Conservation (phyloP, 2,797 vertebrate species). For the Scleropages formosus region DNA sequence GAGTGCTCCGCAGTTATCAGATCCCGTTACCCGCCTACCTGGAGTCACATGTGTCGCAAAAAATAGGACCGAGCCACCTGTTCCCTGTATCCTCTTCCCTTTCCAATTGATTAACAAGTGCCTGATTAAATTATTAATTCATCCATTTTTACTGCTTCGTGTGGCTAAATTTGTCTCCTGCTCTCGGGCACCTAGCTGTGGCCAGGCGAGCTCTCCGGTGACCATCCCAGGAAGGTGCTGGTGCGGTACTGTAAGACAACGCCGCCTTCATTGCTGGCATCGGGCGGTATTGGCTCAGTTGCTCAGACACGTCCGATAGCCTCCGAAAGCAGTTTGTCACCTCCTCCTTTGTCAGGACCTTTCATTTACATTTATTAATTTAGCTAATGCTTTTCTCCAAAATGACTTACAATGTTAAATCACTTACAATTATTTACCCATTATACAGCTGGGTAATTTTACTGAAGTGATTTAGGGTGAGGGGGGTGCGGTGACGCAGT, state of each 20-base stretch:
- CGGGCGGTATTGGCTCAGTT: background rate
- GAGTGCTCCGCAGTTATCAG: slow-evolving; percentile 68
- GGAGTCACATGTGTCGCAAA: slow-evolving; percentile 58
- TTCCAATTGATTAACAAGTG: slow-evolving; percentile 75
- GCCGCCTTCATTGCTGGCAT: too few species aligned
- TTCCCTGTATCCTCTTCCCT: slow-evolving; percentile 70
- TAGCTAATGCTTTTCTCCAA: too few species aligned
- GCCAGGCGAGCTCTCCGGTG: background rate
- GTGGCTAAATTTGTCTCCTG: slow-evolving; percentile 25
- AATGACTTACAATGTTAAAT: too few species aligned
- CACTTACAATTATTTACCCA: too few species aligned
- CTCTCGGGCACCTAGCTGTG: background rate
- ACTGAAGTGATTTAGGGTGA: too few species aligned
- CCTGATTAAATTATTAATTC: slow-evolving; percentile 72
- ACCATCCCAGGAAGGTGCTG: too few species aligned
- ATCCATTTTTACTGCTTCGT: slow-evolving; percentile 15
- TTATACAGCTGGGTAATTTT: too few species aligned
- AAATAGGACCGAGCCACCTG: slow-evolving; percentile 71
- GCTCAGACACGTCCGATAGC: background rate
- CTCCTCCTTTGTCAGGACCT: background rate
- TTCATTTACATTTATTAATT: too few species aligned
- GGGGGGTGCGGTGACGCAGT: too few species aligned
- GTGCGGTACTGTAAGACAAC: too few species aligned
- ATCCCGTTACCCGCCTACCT: slow-evolving; percentile 72
- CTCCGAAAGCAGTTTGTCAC: background rate